phyloP scores from a whole-genome alignment of 2,113 vertebrate species.

The Chlorocebus sabaeus region DNA sequence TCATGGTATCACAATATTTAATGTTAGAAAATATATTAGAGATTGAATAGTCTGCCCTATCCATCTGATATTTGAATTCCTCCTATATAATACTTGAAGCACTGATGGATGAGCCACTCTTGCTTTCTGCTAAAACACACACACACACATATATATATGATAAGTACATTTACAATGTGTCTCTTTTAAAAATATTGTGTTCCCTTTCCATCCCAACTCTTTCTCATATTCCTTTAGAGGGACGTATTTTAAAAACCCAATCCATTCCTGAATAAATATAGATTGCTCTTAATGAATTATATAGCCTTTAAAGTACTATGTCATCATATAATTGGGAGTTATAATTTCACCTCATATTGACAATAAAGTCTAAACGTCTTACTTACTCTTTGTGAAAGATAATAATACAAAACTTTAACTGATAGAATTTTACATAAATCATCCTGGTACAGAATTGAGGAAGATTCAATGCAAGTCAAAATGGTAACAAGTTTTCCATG shows the following conservation, averaged over 20 bases:
- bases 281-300: not conserved
- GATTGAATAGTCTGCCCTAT: not conserved
- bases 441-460: not conserved
- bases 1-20: not conserved
- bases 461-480: not conserved
- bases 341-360: not conserved
- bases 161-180: not conserved
- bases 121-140: not conserved
- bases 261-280: not conserved
- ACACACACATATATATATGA: not conserved
- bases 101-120: too few species aligned
- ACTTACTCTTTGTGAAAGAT: not conserved
- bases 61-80: fast-evolving
- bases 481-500: not conserved
- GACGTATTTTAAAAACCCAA: not conserved
- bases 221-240: not conserved
- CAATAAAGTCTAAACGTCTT: not conserved
- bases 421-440: not conserved
- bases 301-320: not conserved
- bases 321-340: not conserved
- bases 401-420: not conserved
- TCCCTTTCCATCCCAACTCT: not conserved
- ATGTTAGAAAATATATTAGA: not conserved
- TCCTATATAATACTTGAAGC: not conserved
- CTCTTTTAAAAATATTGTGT: constrained; percentile 44